These are phyloP conservation scores for Stegodyphus dumicola DNA, from an alignment of 1,140 invertebrate species.

Conservation along the genomic window DNA sequence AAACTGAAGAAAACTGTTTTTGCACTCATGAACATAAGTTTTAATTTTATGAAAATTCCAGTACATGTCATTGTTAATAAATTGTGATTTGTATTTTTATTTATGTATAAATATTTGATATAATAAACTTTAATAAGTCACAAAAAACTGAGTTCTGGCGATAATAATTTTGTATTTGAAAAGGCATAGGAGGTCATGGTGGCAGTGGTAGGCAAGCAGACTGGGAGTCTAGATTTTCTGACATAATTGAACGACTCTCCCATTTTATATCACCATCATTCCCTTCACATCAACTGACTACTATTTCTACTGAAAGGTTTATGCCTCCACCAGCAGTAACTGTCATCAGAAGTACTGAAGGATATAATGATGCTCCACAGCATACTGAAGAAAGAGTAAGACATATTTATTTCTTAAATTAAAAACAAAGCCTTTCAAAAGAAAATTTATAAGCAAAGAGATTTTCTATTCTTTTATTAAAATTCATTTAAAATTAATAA, in stretches of 20 bases:
- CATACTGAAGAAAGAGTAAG: not conserved
- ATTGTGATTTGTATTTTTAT: not conserved
- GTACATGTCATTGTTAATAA: not conserved
- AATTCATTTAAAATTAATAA: no score
- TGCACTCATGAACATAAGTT: no score
- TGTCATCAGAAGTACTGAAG: not conserved
- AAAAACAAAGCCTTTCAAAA: no score
- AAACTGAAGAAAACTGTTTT: no score
- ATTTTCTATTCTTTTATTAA: no score
- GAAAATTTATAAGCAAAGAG: no score
- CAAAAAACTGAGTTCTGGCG: no score
- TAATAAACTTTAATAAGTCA: no score
- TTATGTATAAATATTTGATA: no score
- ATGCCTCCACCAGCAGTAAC: slow-evolving; percentile 8
- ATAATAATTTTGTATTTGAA: not conserved
- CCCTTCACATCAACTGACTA: not conserved
- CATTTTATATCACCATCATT: slow-evolving; percentile 62
- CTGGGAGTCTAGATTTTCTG: slow-evolving; percentile 68
- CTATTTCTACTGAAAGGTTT: slow-evolving; percentile 14
- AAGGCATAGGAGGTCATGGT: slow-evolving; percentile 71
- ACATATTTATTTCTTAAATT: no score
- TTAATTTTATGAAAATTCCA: no score
- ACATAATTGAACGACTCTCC: slow-evolving; percentile 66
- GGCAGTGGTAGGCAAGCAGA: slow-evolving; percentile 70
- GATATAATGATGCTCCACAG: not conserved